These are phyloP conservation scores for Nomada ferruginata DNA, from an alignment of 2,888 invertebrate genomes.

Conservation along the genomic window DNA sequence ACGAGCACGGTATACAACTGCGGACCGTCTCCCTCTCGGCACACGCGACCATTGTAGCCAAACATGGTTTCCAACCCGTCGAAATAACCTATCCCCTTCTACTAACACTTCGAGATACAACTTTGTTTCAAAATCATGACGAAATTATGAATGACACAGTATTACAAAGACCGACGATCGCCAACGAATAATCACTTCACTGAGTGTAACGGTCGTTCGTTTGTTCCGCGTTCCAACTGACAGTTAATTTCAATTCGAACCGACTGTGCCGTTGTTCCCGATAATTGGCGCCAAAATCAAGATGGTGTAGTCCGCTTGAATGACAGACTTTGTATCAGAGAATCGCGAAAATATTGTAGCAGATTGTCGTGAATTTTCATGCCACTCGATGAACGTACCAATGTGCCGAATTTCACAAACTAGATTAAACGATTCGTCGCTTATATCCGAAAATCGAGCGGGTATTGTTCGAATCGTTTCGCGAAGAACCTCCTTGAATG, in stretches of 20 bases:
- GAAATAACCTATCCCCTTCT: too few species aligned
- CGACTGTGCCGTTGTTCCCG: not conserved
- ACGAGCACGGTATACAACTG: slow-evolving; percentile 31
- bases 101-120: too few species aligned
- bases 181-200: slow-evolving; percentile 1
- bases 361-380: slow-evolving; percentile 22
- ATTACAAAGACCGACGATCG: not conserved
- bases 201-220: not conserved
- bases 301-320: not conserved
- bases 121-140: not conserved
- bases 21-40: slow-evolving; percentile 60
- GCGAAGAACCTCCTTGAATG: not conserved
- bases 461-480: not conserved
- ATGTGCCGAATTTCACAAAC: slow-evolving; percentile 25
- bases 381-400: slow-evolving; percentile 11
- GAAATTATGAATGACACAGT: not conserved
- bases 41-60: slow-evolving; percentile 71
- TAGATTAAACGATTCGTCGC: not conserved
- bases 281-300: slow-evolving; percentile 51
- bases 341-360: slow-evolving; percentile 21
- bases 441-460: not conserved
- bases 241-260: slow-evolving; percentile 17
- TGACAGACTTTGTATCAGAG: slow-evolving; percentile 44
- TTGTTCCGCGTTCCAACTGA: not conserved
- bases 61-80: slow-evolving; percentile 66